These are phyloP conservation scores for Sylvilagus floridanus DNA, from an alignment of 2,797 vertebrate genomes.

Conservation along the genomic window DNA sequence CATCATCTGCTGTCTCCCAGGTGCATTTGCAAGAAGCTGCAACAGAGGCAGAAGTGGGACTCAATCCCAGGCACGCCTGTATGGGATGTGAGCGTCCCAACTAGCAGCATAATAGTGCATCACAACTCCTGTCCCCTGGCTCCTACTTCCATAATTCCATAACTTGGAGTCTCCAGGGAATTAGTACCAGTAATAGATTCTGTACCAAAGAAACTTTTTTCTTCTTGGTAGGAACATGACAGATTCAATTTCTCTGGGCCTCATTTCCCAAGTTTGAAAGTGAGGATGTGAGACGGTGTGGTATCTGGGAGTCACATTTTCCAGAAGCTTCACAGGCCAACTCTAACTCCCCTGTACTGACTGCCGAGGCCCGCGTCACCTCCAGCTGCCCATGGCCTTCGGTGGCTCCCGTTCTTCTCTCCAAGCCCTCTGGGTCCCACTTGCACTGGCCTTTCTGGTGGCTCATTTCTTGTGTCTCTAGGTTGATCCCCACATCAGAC, in stretches of 20 bases:
- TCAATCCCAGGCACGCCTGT: too few relatives aligned
- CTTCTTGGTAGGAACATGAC: not conserved
- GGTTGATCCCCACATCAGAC: not conserved
- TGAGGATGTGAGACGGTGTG: not conserved
- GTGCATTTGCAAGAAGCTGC: too few relatives aligned
- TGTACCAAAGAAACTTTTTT: not conserved
- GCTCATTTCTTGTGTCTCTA: not conserved
- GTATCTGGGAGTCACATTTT: not conserved
- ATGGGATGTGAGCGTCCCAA: too few relatives aligned
- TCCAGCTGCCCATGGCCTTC: too few relatives aligned
- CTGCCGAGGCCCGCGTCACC: not conserved
- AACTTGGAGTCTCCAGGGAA: not conserved
- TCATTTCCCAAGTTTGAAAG: not conserved
- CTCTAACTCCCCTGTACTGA: not conserved
- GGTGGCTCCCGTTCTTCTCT: not conserved
- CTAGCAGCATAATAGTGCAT: too few relatives aligned
- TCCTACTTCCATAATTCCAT: not conserved
- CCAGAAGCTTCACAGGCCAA: not conserved
- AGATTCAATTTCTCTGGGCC: not conserved
- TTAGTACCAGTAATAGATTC: not conserved
- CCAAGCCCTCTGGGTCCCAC: too few relatives aligned
- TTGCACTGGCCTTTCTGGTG: not conserved
- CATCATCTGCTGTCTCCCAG: too few relatives aligned
- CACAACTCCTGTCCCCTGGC: too few relatives aligned
- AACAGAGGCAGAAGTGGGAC: too few relatives aligned